These are phyloP conservation scores for Nyctibius grandis DNA, from an alignment of 2,797 vertebrate species.

Conservation along the genomic window DNA sequence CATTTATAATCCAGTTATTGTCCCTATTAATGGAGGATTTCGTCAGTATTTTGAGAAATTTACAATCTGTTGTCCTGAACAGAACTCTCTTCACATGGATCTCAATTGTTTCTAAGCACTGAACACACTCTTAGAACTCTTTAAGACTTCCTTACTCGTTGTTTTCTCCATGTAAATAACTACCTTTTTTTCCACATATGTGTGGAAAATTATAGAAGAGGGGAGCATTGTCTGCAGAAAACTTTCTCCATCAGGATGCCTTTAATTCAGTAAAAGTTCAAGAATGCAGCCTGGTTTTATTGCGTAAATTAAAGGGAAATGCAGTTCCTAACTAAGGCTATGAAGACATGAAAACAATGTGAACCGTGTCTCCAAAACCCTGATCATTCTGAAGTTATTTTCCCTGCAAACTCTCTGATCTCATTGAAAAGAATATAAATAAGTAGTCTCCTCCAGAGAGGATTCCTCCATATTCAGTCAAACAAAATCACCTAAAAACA, in stretches of 20 bases:
- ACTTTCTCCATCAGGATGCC: background rate
- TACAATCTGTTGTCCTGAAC: background rate
- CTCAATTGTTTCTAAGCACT: background rate
- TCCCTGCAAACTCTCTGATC: background rate
- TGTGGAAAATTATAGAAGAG: background rate
- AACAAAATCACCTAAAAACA: background rate
- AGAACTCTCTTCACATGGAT: background rate
- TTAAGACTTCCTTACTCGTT: background rate
- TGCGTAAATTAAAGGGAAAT: background rate
- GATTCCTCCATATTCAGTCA: background rate
- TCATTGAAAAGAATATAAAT: background rate
- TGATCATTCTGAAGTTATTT: background rate
- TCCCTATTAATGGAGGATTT: background rate
- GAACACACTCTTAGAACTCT: background rate
- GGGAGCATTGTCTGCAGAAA: background rate
- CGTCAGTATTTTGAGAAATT: background rate
- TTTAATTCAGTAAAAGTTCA: background rate
- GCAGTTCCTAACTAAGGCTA: background rate
- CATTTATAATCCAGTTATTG: background rate
- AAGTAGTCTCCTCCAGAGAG: background rate
- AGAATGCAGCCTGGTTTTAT: background rate
- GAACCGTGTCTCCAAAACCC: background rate
- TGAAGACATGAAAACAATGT: background rate
- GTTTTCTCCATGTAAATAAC: background rate
- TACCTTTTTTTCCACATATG: background rate